Base-by-base conservation (phyloP, 1,140 invertebrate genomes). In the Macrobrachium rosenbergii region DNA sequence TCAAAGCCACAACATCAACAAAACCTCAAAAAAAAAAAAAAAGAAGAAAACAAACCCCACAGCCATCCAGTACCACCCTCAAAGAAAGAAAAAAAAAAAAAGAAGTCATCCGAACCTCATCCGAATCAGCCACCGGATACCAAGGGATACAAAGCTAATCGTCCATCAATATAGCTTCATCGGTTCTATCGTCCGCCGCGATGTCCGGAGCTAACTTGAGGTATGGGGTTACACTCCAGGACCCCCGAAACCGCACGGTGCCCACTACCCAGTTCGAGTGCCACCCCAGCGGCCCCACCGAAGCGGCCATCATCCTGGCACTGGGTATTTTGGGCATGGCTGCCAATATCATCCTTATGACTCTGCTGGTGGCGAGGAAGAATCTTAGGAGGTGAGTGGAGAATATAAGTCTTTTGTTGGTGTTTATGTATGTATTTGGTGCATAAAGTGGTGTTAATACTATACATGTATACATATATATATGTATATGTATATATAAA, bases 341-440 rank as follows among this genome's bases (percentile, higher is more conserved):
- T 0, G 96, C 96, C 10, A 97, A 97, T 92, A 92, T 96, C 67
- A 94, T 95, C 16, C 93, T 97, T 16, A 96, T 97, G 95, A 93
- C 94, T 2, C 94, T 96, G n/a, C 96, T 93, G n/a, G 82, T 93
- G 14, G 87, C 91, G 81, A 91, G 90, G 83, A 91, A 90, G 37
- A 88, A 90, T 59, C 89, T 92, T 37, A 90, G 91, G 87, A 90
- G 91, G 91, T 91, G 59, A 80, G 78, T 81, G 60, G 10, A 23
- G 19, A 19, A 21, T 16, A 2, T 67, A 67, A 37, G 19, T 21
- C 23, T 2, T 67, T 0, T 67, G 23, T 67, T 21, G 0, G 8
- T 67, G 23, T 67, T 3, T 69, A 21, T 37, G 3, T 37, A 37
- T 37, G 1, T 37, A 37, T n/a, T n/a, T n/a, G n/a, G n/a, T n/a